Percentiles rank a stretch among this genome's conserved stretches.
These are phyloP conservation scores for Phalacrocorax pelagicus DNA, from an alignment of 2,113 vertebrate species.

Conservation along the genomic window DNA sequence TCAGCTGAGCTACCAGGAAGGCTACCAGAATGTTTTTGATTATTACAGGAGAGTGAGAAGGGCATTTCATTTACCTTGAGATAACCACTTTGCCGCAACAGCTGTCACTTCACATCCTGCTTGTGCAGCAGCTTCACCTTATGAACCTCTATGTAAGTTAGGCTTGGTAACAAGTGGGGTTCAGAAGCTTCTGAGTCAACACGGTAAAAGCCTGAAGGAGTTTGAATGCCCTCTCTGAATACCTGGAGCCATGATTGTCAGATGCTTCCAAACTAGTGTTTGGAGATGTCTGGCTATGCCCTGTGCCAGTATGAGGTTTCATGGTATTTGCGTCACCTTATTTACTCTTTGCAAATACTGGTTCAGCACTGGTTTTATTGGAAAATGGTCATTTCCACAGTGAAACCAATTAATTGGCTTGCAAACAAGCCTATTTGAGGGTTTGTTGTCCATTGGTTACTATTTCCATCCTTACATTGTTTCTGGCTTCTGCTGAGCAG, in stretches of 20 bases:
- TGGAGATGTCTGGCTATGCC: background rate
- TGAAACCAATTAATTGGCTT: background rate
- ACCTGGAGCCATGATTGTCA: background rate
- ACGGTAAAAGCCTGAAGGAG: background rate
- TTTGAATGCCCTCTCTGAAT: background rate
- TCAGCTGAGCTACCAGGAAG: background rate
- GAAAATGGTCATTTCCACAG: background rate
- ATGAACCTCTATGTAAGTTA: background rate
- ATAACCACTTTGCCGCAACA: background rate
- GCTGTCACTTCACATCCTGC: background rate
- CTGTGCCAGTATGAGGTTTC: background rate
- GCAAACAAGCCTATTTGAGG: background rate
- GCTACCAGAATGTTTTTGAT: background rate
- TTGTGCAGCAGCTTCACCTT: background rate
- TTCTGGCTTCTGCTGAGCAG: background rate
- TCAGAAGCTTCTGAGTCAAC: background rate
- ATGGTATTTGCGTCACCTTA: background rate
- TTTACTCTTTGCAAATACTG: background rate
- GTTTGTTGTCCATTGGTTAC: background rate
- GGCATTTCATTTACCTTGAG: rapidly evolving
- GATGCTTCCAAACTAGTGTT: background rate
- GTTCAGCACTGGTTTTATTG: background rate
- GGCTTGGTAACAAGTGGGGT: background rate
- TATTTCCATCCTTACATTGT: background rate
- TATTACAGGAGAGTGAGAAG: background rate